phyloP scores from a whole-genome alignment of 53 echinoderm and acorn worm genomes.

The Henricia sp. region DNA sequence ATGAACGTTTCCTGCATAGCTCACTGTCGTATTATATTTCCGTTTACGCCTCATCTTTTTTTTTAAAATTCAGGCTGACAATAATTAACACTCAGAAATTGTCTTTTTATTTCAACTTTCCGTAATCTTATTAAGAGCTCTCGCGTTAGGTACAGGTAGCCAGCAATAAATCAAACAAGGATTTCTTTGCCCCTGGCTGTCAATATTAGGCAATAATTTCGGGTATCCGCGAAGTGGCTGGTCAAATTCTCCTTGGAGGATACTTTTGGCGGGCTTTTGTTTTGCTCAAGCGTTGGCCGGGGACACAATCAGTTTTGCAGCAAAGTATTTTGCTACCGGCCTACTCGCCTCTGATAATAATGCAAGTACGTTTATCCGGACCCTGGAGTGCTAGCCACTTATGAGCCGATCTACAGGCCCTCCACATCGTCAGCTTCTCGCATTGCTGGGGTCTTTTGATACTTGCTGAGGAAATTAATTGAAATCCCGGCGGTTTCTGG shows the following conservation, averaged over 20 bases:
- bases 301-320: not conserved
- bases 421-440: slow-evolving; percentile 9
- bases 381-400: slow-evolving; percentile 41
- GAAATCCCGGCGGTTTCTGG: slow-evolving; percentile 19
- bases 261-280: slow-evolving; percentile 38
- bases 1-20: too few relatives aligned
- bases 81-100: not conserved
- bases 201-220: slow-evolving; percentile 8
- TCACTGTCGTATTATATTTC: not conserved
- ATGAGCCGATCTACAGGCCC: slow-evolving; percentile 23
- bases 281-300: not conserved
- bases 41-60: not conserved
- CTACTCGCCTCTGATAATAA: slow-evolving; percentile 16
- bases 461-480: slow-evolving; percentile 47
- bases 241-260: slow-evolving; percentile 22
- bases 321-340: slow-evolving; percentile 40
- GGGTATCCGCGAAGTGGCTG: slow-evolving; percentile 5
- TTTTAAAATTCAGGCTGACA: too few relatives aligned
- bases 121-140: not conserved
- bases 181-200: slow-evolving; percentile 6
- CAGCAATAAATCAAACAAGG: slow-evolving; percentile 30
- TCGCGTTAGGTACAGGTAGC: not conserved
- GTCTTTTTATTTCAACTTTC: not conserved
- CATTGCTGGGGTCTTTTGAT: slow-evolving; percentile 29
- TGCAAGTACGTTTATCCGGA: slow-evolving; percentile 53